phyloP scores from a whole-genome alignment of 1,140 invertebrate genomes.

The Drosophila nigrodunni region DNA sequence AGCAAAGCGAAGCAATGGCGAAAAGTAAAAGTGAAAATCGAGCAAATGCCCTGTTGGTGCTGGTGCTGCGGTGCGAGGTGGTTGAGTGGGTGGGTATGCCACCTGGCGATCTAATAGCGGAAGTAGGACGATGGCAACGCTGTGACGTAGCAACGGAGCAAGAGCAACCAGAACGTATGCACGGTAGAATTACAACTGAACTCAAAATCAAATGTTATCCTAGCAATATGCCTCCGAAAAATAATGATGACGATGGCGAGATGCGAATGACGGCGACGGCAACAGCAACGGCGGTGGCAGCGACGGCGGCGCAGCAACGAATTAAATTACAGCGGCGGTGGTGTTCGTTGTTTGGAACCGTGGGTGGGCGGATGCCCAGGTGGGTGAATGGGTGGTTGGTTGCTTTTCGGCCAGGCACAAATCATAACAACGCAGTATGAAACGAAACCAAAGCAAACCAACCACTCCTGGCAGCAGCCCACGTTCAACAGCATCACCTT shows the following conservation, averaged over 20 bases:
- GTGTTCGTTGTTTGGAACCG: slow-evolving; percentile 36
- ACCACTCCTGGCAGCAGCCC: slow-evolving; percentile 16
- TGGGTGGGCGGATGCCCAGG: slow-evolving; percentile 32
- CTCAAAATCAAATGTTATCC: slow-evolving; percentile 85
- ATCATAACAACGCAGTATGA: slow-evolving; percentile 3
- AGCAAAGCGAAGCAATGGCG: slow-evolving; percentile 13
- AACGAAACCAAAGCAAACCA: not conserved
- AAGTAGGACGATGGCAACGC: slow-evolving; percentile 28
- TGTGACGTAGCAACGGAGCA: slow-evolving; percentile 73
- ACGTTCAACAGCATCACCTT: slow-evolving; percentile 11
- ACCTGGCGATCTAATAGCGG: slow-evolving; percentile 27
- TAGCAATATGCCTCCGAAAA: slow-evolving; percentile 85
- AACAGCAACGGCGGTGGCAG: slow-evolving; percentile 60
- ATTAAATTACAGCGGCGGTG: slow-evolving; percentile 77
- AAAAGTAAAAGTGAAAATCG: slow-evolving; percentile 77
- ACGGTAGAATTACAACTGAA: slow-evolving; percentile 85
- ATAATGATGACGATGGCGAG: slow-evolving; percentile 70
- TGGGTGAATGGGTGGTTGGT: slow-evolving; percentile 29
- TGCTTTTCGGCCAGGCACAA: slow-evolving; percentile 47
- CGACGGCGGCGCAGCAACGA: slow-evolving; percentile 76
- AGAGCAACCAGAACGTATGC: slow-evolving; percentile 79
- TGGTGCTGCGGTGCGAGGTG: slow-evolving; percentile 9
- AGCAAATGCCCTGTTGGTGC: slow-evolving; percentile 1
- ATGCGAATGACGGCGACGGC: slow-evolving; percentile 3
- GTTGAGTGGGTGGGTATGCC: slow-evolving; percentile 18